Base-by-base conservation (phyloP, 2,888 invertebrate species). In the Melitaea athalia region DNA sequence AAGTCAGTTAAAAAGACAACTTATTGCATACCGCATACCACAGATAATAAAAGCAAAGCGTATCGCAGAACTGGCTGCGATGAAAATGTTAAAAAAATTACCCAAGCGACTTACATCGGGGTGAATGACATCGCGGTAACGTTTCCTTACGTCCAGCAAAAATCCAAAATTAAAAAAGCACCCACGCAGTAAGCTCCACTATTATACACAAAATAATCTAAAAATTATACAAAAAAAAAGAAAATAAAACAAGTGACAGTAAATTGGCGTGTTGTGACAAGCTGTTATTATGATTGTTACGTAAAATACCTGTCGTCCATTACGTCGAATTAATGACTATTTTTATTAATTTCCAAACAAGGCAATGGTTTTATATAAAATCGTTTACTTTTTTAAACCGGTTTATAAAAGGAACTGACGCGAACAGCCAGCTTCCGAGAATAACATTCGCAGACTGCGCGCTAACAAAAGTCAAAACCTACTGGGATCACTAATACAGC, bases 51-150 rank as follows among this genome's bases (percentile, higher is more conserved):
- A 57, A 62, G 57, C 42, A 63, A 59, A 31, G 33, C 53, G 1
- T 42, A 47, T 61, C 43, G 60, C 57, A 38, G 17, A 42, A 59
- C 49, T 14, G 31, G 17, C 15, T 12, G 14, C 11, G 8, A n/a
- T 42, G 17, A 14, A 59, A 38, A 50, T 17, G 55, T 42, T 15
- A 42, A 50, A 60, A 67, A 61, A 55, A 68, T 50, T 49, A 50
- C 47, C 60, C 60, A 72, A 84, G 84, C 84, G 74, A 92, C 91
- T 92, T 92, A 92, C 91, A 91, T 86, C 50, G 91, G 78, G 86
- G 86, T 91, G 87, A 92, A 92, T 78, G 92, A 86, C 91, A 91
- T 92, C 81, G 74, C 82, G 81, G 74, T 78, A 77, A 72, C 79
- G 75, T 74, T 70, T 71, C 52, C 12, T 24, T 31, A 31, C 24